Percentiles rank a stretch among this genome's conserved stretches.
Evolutionary conservation across 2,113 vertebrate genomes (phyloP).

Genomic region (Gymnorhina tibicen): DNA sequence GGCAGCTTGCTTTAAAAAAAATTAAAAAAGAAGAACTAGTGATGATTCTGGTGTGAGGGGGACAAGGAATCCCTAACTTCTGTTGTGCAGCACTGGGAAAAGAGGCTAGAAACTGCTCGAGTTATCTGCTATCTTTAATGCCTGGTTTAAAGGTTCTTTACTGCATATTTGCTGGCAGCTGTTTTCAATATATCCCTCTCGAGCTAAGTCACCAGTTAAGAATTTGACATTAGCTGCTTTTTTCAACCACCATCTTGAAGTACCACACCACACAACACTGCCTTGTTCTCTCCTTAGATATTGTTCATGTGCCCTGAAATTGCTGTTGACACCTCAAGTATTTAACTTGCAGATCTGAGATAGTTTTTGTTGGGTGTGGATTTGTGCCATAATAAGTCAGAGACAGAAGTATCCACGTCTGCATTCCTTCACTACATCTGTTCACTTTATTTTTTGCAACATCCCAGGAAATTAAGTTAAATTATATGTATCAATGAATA

Average conservation of each 20-base stretch:
- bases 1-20: neutral
- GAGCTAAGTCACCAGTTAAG: constrained; percentile 62
- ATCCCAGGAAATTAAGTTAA: constrained; percentile 64
- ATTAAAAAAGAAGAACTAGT: neutral
- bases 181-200: constrained; percentile 52
- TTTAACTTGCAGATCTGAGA: constrained; percentile 52
- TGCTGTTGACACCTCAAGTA: constrained; percentile 59
- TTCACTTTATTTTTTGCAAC: constrained; percentile 58
- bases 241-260: constrained; percentile 58
- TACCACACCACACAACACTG: constrained; percentile 17
- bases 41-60: neutral
- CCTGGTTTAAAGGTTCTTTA: constrained; percentile 54
- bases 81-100: neutral
- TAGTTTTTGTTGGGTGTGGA: constrained; percentile 52
- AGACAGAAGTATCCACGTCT: constrained; percentile 59
- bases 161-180: constrained; percentile 63
- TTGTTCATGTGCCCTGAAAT: constrained; percentile 62
- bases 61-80: neutral
- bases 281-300: constrained; percentile 55
- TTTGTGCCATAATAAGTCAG: constrained; percentile 32
- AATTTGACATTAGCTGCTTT: constrained; percentile 56
- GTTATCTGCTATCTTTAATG: constrained; percentile 53
- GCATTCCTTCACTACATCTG: constrained; percentile 51
- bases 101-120: neutral
- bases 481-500: neutral